These are phyloP conservation scores for Neosilurus mollespiculum DNA, from an alignment of 2,797 vertebrate species.

Conservation along the genomic window DNA sequence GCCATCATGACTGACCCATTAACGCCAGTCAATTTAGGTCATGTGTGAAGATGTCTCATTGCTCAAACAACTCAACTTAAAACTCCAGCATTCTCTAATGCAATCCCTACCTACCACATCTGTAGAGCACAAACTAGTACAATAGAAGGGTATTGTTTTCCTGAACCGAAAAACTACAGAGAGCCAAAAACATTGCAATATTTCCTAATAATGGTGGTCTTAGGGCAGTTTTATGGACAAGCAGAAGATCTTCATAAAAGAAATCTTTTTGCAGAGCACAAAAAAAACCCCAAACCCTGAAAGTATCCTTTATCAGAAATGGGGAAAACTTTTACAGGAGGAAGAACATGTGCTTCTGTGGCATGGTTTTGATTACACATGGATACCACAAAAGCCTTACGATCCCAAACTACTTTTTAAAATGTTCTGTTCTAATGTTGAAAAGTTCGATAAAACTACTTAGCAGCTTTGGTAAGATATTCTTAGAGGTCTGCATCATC, in stretches of 20 bases:
- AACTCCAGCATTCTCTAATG: background rate
- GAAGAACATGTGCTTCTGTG: background rate
- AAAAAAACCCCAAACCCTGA: background rate
- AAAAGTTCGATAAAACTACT: background rate
- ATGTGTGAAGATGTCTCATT: background rate
- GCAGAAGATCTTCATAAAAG: background rate
- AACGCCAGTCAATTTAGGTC: background rate
- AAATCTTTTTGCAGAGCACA: background rate
- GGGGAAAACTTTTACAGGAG: background rate
- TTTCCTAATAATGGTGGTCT: background rate
- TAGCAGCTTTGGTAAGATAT: background rate
- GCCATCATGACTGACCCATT: conserved; percentile 27
- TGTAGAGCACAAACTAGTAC: background rate
- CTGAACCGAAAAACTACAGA: background rate
- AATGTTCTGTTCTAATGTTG: background rate
- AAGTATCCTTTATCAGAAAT: background rate
- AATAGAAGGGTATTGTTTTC: background rate
- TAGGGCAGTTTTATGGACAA: background rate
- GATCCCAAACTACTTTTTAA: background rate
- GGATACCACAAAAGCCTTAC: background rate
- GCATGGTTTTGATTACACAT: conserved; percentile 3
- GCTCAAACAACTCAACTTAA: background rate
- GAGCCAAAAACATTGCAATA: background rate
- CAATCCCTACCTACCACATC: background rate
- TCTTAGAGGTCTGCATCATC: background rate